Base-by-base conservation (phyloP, 2,113 vertebrate species). In the Sphaerodactylus townsendi region DNA sequence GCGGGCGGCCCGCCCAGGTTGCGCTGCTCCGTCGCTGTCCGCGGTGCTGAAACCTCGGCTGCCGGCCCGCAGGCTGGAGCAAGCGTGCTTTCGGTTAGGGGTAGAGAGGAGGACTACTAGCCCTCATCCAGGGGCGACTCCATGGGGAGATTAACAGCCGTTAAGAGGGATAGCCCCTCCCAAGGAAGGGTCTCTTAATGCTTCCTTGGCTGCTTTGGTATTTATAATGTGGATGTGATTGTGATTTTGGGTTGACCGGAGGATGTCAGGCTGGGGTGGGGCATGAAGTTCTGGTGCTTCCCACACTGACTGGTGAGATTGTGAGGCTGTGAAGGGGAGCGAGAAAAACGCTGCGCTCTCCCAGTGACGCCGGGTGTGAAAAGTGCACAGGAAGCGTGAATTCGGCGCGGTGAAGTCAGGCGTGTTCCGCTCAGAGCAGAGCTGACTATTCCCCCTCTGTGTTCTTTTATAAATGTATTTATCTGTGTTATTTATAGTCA, bases 171-270 rank as follows among this genome's bases (percentile, higher is more conserved):
- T n/a, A n/a, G n/a, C n/a, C n/a, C n/a, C 44, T 44, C 44, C 44
- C 44, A 68, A 17, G 65, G 65, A 14, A 28, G 65, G 65, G 65
- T 17, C 33, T 75, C 28, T 11, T 2, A 17, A 11, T 8, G 9
- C n/a, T n/a, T 53, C 48, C 73, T 2, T 5, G 15, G 46, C 14
- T 53, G 46, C 14, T 19, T 53, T 53, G 50, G n/a, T 19, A 10
- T 30, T n/a, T 2, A 3, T n/a, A 2, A 1, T 33, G 28, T 13
- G 2, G 41, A 1, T 15, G 28, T 4, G 41, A 11, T 30, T 17
- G 19, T n/a, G 25, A 30, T n/a, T 2, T 23, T 30, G 10, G 41
- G 10, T 10, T 28, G 70, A 25, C 1, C 28, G 70, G 23, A 33
- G 35, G 68, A 21, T 11, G 14, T 33, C 19, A 75, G 28, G 6